These are phyloP conservation scores for Lycopodina hypogea DNA, from an alignment of 37 sponge, comb jelly and placozoan genomes.

Conservation along the genomic window DNA sequence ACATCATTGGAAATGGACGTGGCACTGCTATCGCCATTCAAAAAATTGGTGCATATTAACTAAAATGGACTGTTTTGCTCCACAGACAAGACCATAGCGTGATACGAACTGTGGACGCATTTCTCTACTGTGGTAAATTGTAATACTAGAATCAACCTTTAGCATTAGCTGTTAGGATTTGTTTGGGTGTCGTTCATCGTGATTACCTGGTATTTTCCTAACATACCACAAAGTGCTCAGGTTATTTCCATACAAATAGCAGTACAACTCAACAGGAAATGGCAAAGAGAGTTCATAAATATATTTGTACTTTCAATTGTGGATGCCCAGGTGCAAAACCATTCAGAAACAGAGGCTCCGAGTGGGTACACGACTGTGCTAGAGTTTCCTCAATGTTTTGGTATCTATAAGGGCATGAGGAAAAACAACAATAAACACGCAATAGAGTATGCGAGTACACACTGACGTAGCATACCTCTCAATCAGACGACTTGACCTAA, in stretches of 20 bases:
- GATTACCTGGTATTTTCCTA: slow-evolving; percentile 2
- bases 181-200: background rate
- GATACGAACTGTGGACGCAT: background rate
- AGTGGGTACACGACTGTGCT: background rate
- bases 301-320: background rate
- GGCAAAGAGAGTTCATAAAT: slow-evolving; percentile 2
- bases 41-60: slow-evolving; percentile 9
- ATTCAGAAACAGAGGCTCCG: slow-evolving; percentile 7
- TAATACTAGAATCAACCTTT: background rate
- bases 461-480: background rate
- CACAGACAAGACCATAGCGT: slow-evolving; percentile 4
- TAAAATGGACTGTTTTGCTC: background rate
- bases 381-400: background rate
- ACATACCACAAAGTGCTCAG: background rate
- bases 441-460: background rate
- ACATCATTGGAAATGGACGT: background rate
- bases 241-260: slow-evolving; percentile 1
- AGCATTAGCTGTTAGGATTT: background rate
- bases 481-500: background rate
- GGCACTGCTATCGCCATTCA: background rate
- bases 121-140: slow-evolving; percentile 1
- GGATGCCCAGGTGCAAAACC: slow-evolving; percentile 3
- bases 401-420: background rate
- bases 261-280: slow-evolving; percentile 1
- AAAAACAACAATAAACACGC: background rate